A percentile compares a stretch with the other conserved stretches of the same genome.
phyloP scores from a whole-genome alignment of 1,140 invertebrate species.

The Pseudomyrmex cubaensis region DNA sequence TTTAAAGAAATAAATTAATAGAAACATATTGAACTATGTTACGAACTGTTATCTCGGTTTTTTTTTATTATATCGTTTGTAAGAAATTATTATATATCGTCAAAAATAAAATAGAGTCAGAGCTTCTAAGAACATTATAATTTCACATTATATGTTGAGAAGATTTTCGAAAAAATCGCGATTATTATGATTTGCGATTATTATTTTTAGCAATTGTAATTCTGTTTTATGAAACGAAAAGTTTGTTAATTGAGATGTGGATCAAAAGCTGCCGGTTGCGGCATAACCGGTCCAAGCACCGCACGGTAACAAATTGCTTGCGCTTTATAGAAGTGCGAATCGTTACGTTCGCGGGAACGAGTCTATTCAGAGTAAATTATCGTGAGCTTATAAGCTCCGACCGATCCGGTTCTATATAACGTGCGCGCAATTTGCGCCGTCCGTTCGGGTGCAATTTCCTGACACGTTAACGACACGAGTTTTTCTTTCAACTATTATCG shows the following conservation, averaged over 20 bases:
- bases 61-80: too few species aligned
- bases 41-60: too few species aligned
- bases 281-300: neutral
- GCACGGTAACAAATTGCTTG: conserved; percentile 26
- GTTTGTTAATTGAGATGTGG: conserved; percentile 19
- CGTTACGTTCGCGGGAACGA: conserved; percentile 39
- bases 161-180: neutral
- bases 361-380: conserved; percentile 32
- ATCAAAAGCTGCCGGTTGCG: conserved; percentile 25
- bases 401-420: neutral
- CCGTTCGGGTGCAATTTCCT: neutral
- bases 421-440: conserved; percentile 34
- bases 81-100: too few species aligned
- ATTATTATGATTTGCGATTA: neutral
- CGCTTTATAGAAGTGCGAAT: conserved; percentile 30
- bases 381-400: neutral
- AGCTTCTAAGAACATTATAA: neutral
- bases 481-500: conserved; percentile 53
- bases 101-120: neutral
- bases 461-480: conserved; percentile 21
- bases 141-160: neutral
- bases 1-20: neutral
- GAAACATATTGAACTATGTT: neutral
- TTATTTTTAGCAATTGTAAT: conserved; percentile 1
- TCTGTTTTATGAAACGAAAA: conserved; percentile 18